A percentile compares a stretch with the other conserved stretches of the same genome.
phyloP scores from a whole-genome alignment of 2,797 vertebrate genomes.

The Carapus acus region DNA sequence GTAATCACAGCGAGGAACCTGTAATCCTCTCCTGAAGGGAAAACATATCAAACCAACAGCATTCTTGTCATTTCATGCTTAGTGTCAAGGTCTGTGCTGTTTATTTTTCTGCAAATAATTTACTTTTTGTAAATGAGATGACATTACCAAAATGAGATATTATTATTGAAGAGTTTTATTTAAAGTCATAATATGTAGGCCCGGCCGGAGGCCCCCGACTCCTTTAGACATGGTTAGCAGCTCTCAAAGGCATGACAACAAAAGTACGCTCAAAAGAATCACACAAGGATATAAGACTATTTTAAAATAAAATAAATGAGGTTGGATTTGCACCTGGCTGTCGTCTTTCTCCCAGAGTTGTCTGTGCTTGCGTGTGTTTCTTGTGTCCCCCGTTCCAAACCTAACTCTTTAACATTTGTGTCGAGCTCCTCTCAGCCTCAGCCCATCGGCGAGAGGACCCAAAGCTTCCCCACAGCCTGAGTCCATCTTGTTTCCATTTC shows the following conservation, averaged over 20 bases:
- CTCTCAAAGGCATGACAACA: slow-evolving; percentile 89
- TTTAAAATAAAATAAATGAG: slow-evolving; percentile 91
- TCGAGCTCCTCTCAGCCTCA: slow-evolving; percentile 38
- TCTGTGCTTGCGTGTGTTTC: slow-evolving; percentile 50
- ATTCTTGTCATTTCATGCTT: slow-evolving; percentile 66
- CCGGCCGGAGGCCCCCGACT: slow-evolving; percentile 48
- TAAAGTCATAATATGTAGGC: slow-evolving; percentile 70
- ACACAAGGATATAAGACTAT: slow-evolving; percentile 86
- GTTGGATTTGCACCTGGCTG: slow-evolving; percentile 65
- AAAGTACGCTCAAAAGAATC: slow-evolving; percentile 75
- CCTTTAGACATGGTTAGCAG: slow-evolving; percentile 74
- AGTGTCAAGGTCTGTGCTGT: slow-evolving; percentile 67
- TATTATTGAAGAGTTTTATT: slow-evolving; percentile 87
- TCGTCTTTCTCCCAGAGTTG: slow-evolving; percentile 72
- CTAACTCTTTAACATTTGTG: slow-evolving; percentile 48
- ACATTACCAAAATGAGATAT: slow-evolving; percentile 77
- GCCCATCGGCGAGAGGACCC: slow-evolving; percentile 56
- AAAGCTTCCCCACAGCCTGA: slow-evolving; percentile 58
- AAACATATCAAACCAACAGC: slow-evolving; percentile 51
- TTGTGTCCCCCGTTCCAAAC: slow-evolving; percentile 26
- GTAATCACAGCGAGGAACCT: slow-evolving; percentile 38
- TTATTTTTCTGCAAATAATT: slow-evolving; percentile 60
- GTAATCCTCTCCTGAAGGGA: slow-evolving; percentile 49
- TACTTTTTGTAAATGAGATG: slow-evolving; percentile 87
- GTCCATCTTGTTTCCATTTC: slow-evolving; percentile 39